Base-by-base conservation (phyloP, 2,888 invertebrate species). In the Diarsia brunnea region DNA sequence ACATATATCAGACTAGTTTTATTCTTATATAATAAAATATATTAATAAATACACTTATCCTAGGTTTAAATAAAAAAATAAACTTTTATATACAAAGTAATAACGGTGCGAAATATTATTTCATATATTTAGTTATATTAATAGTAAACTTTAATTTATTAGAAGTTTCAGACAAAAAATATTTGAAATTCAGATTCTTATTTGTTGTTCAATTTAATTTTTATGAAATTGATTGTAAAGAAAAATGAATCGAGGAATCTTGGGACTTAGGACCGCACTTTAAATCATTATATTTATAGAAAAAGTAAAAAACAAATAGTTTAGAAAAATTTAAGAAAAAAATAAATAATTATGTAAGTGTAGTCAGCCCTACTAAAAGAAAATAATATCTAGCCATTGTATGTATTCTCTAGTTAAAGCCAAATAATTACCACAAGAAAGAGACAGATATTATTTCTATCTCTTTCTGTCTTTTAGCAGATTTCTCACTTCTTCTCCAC, bases 321-420 rank as follows among this genome's bases (percentile, higher is more conserved):
- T n/a, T 14, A 61, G 11, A 7, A 69, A n/a, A 21, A 31, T 16
- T 11, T 8, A 43, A 45, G 3, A 27, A 4, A 16, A 31, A 31
- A 19, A n/a, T 19, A 8, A 14, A 19, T 58, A n/a, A n/a, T n/a
- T n/a, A 45, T 2, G 1, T 12, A 16, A 43, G 19, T 27, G 27
- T 31, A 38, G 58, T 21, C 82, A 63, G 74, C 82, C 84, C 80
- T 82, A 80, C 84, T 80, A 82, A 79, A 83, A 83, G 74, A 74
- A 27, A 69, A 81, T 81, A 75, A 68, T 14, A 75, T 69, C 51
- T 21, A 58, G 81, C 76, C 16, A 67, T 5, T 14, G 10, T 61
- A 31, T 67, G 45, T 21, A 11, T 19, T 60, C 68, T 75, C 31
- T 65, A 53, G 49, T 69, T 49, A 55, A 45, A 31, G 53, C 76